Evolutionary conservation across 2,797 vertebrate species (phyloP).

Genomic region (Philypnodon macrostomus): DNA sequence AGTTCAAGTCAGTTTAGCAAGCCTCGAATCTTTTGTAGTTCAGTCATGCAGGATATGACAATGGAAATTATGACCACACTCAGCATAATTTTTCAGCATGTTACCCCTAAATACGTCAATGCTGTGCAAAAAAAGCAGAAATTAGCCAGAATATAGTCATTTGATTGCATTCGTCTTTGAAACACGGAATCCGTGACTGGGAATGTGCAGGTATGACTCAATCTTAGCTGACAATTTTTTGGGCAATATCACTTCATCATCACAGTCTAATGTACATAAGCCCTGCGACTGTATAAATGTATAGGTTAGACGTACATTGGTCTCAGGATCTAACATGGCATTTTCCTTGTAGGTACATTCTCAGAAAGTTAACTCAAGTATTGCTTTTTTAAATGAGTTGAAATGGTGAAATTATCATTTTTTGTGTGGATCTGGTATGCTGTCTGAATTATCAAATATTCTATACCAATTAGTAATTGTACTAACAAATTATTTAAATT

Average conservation of each 20-base stretch:
- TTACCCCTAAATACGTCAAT: background rate
- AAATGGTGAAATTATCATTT: too few species aligned
- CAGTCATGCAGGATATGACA: background rate
- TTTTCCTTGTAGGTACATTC: too few species aligned
- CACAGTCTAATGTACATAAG: background rate
- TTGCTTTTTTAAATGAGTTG: too few species aligned
- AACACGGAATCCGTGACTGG: background rate
- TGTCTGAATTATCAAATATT: too few species aligned
- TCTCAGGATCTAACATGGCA: too few species aligned
- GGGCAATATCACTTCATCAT: background rate
- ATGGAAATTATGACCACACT: background rate
- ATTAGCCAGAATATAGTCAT: background rate
- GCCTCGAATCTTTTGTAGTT: background rate
- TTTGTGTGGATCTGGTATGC: too few species aligned
- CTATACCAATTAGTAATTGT: too few species aligned
- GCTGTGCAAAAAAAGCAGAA: slow-evolving; percentile 7
- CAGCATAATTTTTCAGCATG: background rate
- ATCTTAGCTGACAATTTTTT: background rate
- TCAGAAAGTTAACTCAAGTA: too few species aligned
- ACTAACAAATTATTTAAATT: too few species aligned
- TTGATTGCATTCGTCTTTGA: background rate
- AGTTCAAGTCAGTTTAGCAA: slow-evolving; percentile 1
- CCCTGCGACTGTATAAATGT: too few species aligned
- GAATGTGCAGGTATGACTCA: slow-evolving; percentile 25
- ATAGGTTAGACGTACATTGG: too few species aligned